Conservation (phyloP, 2,113 vertebrate species). For the Ancistrus triradiatus region DNA sequence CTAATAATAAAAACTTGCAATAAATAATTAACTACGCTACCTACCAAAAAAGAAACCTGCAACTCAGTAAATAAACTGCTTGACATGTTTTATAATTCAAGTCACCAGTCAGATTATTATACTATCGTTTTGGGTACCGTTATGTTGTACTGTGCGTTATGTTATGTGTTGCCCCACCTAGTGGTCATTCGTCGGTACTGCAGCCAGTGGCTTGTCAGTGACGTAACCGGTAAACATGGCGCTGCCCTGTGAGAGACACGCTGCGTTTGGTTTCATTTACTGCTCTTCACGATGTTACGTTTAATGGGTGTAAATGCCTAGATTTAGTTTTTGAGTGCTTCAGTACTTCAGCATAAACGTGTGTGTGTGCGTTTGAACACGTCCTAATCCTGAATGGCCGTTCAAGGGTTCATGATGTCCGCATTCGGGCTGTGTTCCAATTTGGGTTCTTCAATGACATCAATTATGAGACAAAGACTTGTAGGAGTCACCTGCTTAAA, state of each 20-base stretch:
- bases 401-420: not conserved
- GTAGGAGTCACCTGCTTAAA: slow-evolving; percentile 15
- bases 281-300: not conserved
- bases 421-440: not conserved
- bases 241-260: slow-evolving; percentile 31
- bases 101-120: too few relatives aligned
- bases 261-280: not conserved
- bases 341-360: too few relatives aligned
- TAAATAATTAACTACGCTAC: too few relatives aligned
- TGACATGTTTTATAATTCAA: too few relatives aligned
- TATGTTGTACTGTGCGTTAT: too few relatives aligned
- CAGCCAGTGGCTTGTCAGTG: slow-evolving; percentile 4
- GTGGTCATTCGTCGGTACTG: not conserved
- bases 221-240: slow-evolving; percentile 35
- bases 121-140: too few relatives aligned
- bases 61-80: too few relatives aligned
- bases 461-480: slow-evolving; percentile 38
- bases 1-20: too few relatives aligned
- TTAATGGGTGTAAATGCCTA: not conserved
- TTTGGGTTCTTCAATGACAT: not conserved
- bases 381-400: not conserved
- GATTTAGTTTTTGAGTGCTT: not conserved
- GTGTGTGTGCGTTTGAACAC: too few relatives aligned
- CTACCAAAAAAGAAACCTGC: too few relatives aligned
- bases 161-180: not conserved